Evolutionary conservation across 2,888 invertebrate genomes (phyloP).

Genomic region (Platerodrilus igneus): DNA sequence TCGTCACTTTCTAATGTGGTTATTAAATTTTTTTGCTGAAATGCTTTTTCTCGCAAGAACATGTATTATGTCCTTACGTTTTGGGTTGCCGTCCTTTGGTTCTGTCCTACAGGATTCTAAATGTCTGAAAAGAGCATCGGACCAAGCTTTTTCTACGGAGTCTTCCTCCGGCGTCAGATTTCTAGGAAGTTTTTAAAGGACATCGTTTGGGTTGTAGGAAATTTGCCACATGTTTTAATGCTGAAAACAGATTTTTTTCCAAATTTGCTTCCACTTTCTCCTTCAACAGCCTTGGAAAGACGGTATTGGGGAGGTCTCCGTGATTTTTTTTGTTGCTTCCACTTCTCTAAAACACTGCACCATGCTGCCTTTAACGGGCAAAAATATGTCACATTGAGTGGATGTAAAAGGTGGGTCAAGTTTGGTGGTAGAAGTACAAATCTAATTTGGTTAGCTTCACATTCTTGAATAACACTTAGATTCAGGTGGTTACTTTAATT

Average conservation of each 20-base stretch:
- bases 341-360: not conserved
- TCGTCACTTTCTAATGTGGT: too few species aligned
- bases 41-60: too few species aligned
- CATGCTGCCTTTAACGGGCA: constrained; percentile 2
- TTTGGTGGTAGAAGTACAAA: constrained; percentile 6
- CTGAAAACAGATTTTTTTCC: constrained; percentile 1
- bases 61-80: too few species aligned
- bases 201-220: constrained; percentile 4
- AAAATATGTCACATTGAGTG: constrained; percentile 9
- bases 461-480: not conserved
- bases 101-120: too few species aligned
- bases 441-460: constrained; percentile 1
- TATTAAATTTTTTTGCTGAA: too few species aligned
- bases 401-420: not conserved
- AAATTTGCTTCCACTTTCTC: too few species aligned
- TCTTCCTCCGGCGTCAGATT: too few species aligned
- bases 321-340: not conserved
- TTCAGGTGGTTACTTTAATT: constrained; percentile 3
- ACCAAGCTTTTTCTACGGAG: not conserved
- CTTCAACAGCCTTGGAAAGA: constrained; percentile 4
- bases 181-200: too few species aligned
- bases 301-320: too few species aligned
- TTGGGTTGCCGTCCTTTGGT: too few species aligned
- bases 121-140: too few species aligned
- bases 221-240: not conserved